Conservation (phyloP, 2,113 vertebrate species). For the Cichladusa arquata region DNA sequence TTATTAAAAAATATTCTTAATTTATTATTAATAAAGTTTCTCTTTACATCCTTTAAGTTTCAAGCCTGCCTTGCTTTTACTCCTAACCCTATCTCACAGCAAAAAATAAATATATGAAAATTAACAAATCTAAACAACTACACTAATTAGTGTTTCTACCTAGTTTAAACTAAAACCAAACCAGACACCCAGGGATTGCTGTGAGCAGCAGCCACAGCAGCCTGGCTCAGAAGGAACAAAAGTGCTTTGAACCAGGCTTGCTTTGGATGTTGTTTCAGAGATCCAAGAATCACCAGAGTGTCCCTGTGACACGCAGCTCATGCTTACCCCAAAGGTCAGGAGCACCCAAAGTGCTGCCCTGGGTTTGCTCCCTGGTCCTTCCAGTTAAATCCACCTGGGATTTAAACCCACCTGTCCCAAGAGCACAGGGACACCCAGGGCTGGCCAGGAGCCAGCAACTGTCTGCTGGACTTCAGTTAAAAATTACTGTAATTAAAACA, state of each 20-base stretch:
- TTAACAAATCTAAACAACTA: no score
- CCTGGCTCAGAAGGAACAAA: not conserved
- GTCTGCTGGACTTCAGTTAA: no score
- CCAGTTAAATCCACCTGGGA: not conserved
- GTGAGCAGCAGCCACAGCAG: not conserved
- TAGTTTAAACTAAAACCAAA: no score
- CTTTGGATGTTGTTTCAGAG: accelerated
- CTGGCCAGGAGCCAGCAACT: not conserved
- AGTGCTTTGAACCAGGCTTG: accelerated
- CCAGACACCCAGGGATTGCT: not conserved
- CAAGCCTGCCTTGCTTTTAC: no score
- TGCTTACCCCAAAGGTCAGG: no score
- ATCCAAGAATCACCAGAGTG: not conserved
- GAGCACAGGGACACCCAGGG: not conserved
- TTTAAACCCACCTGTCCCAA: not conserved
- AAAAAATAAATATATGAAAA: no score
- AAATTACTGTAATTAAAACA: not conserved
- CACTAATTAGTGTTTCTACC: no score
- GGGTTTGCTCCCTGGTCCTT: not conserved
- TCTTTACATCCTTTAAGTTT: no score
- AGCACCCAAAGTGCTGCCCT: not conserved
- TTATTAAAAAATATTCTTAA: no score
- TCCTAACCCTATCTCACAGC: no score
- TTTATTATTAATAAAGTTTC: no score
- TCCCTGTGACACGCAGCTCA: accelerated